Evolutionary conservation across 2,113 vertebrate species (phyloP), one percentile per base, ranked within the genome.

Genomic region (Alces alces): DNA sequence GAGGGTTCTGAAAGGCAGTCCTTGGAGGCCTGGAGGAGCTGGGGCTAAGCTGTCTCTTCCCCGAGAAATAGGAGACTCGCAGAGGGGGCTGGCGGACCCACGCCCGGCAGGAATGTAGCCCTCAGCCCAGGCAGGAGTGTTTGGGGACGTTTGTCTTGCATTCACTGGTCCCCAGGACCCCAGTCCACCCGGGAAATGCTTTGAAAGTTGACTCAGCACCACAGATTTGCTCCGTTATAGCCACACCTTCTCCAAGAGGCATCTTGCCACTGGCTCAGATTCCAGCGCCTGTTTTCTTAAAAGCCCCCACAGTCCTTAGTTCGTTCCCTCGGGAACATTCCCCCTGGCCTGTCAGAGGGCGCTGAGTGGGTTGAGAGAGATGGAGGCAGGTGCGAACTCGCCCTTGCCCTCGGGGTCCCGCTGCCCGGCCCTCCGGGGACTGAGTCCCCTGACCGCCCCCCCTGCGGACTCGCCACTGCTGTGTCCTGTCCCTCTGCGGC

Each of bases 211-310:
- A 14, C 1, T 17, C 6, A 7, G 1, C 1, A 3, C 7, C 1
- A 0, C 6, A 10, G 33, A 2, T 33, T 30, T 0, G 11, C 19
- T 66, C 15, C 0, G 0, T 39, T 23, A 1, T 4, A 2, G 0
- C 3, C 0, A 23, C 0, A 43, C 13, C 0, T 25, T 2, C 7
- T 15, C 30, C 15, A 3, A 8, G 23, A 10, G 28, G 50, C 3
- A 2, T 0, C 78, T 16, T 16, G 11, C 9, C 23, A 3, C 50
- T 6, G 5, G 12, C 3, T 17, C 14, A 3, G 23, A 15, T 19
- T 7, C 73, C 27, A 16, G 7, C 11, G 1, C 6, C 45, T 13
- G 2, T 2, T 14, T 10, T 57, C 36, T 10, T 1, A 15, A 33
- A 14, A 19, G 14, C 10, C 4, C 47, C 39, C 4, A 0, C 16